Base-by-base conservation (phyloP, 2,888 invertebrate species). In the Lordiphosa andalusiaca region DNA sequence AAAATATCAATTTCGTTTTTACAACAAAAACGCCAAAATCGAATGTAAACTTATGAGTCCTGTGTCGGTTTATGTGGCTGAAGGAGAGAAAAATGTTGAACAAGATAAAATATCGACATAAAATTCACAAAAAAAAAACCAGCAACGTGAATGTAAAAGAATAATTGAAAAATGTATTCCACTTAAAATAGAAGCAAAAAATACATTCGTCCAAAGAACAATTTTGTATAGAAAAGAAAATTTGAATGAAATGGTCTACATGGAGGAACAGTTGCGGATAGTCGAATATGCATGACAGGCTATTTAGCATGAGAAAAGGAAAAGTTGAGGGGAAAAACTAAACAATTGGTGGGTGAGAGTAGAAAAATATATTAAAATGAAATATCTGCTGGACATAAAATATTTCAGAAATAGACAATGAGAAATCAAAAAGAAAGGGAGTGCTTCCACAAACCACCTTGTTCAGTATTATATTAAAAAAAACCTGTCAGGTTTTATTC, bases 1-100 rank as follows among this genome's bases (percentile, higher is more conserved):
- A 81, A 81, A 81, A 81, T 84, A 81, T 81, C 85, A 81, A 85
- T 81, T 81, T 85, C 78, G 78, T 69, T 81, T 81, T 81, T 55
- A 52, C 52, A 49, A 50, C 40, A 50, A 50, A 69, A 59, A 44
- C 73, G 70, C 74, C 85, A 71, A 77, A 85, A 77, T 67, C 73
- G 73, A 78, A 75, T 63, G 65, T 41, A 71, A 71, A 78, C 82
- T 82, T 74, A 78, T 84, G 84, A 78, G 72, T 67, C 55, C 61
- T 46, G 9, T 42, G 23, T 41, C 12, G 7, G 9, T 10, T 10
- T 7, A 9, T 44, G 9, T 30, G 53, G 19, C 12, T 33, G 7
- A 30, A 21, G 40, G 41, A 33, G 41, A 33, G 51, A 55, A 39
- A 39, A 59, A 23, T 35, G 57, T 30, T 50, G 48, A 62, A 52